A percentile compares a stretch with the other conserved stretches of the same genome.
phyloP scores from a whole-genome alignment of 2,113 vertebrate genomes.

The Malaclemys terrapin region DNA sequence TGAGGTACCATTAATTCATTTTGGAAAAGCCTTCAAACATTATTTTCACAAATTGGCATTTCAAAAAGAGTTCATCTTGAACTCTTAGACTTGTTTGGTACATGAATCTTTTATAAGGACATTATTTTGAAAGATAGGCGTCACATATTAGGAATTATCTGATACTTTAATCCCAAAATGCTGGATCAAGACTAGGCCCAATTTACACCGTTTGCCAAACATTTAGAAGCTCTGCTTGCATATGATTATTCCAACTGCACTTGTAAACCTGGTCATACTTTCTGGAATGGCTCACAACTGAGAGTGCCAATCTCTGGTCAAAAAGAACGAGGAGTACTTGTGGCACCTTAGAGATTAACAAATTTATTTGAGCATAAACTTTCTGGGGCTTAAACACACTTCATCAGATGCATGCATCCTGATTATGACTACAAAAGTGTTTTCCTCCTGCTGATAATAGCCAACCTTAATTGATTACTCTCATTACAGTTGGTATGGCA shows the following conservation, averaged over 20 bases:
- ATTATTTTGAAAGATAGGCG: not conserved
- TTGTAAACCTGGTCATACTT: not conserved
- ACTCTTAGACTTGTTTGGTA: not conserved
- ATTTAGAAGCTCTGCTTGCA: not conserved
- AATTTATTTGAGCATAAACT: too few relatives aligned
- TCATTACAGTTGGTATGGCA: too few relatives aligned
- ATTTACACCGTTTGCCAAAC: not conserved
- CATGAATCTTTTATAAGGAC: not conserved
- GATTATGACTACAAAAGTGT: too few relatives aligned
- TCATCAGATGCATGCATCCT: too few relatives aligned
- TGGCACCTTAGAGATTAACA: too few relatives aligned
- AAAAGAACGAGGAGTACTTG: too few relatives aligned
- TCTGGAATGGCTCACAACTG: too few relatives aligned
- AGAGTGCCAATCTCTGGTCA: too few relatives aligned
- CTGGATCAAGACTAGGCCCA: not conserved
- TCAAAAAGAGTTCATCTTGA: not conserved
- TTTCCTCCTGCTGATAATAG: too few relatives aligned
- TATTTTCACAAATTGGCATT: not conserved
- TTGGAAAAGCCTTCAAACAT: not conserved
- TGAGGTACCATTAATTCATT: not conserved
- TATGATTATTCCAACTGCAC: not conserved
- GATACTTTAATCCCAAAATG: not conserved
- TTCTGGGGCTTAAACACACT: too few relatives aligned
- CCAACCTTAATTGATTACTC: too few relatives aligned
- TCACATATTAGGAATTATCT: not conserved